Evolutionary conservation across 2,797 vertebrate species (phyloP).

Genomic region (Huso huso): DNA sequence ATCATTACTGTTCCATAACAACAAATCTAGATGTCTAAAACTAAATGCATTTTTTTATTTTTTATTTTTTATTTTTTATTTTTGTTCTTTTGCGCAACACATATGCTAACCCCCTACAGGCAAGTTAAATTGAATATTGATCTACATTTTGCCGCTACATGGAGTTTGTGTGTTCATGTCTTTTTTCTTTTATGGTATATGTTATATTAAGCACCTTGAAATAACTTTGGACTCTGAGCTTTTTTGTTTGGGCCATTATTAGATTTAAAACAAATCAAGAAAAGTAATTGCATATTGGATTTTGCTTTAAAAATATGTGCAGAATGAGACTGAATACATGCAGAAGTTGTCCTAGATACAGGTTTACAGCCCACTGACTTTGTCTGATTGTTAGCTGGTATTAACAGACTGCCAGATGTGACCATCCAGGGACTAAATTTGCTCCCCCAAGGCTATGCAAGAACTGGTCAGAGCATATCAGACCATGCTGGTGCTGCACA

Average conservation of each 20-base stretch:
- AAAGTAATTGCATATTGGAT: slow-evolving; percentile 12
- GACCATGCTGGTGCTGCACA: slow-evolving; percentile 6
- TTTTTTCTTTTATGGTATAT: too few species aligned
- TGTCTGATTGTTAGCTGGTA: slow-evolving; percentile 57
- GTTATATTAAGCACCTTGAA: too few species aligned
- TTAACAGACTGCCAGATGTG: slow-evolving; percentile 58
- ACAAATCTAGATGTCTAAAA: too few species aligned
- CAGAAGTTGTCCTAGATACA: slow-evolving; percentile 49
- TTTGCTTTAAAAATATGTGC: slow-evolving; percentile 6
- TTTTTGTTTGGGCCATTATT: slow-evolving; percentile 8
- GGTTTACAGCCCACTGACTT: slow-evolving; percentile 57
- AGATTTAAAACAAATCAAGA: slow-evolving; percentile 17
- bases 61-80: too few species aligned
- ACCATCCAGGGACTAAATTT: slow-evolving; percentile 48
- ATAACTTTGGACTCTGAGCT: not conserved
- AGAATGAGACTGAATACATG: slow-evolving; percentile 11
- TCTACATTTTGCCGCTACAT: slow-evolving; percentile 46
- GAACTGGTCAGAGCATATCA: slow-evolving; percentile 22
- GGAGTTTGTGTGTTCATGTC: slow-evolving; percentile 19
- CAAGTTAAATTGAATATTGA: slow-evolving; percentile 65
- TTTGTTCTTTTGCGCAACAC: too few species aligned
- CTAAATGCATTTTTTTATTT: too few species aligned
- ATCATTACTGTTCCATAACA: too few species aligned
- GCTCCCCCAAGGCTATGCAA: slow-evolving; percentile 32
- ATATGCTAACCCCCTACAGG: slow-evolving; percentile 33